Evolutionary conservation across 2,113 vertebrate genomes (phyloP).

Genomic region (Bubo bubo): DNA sequence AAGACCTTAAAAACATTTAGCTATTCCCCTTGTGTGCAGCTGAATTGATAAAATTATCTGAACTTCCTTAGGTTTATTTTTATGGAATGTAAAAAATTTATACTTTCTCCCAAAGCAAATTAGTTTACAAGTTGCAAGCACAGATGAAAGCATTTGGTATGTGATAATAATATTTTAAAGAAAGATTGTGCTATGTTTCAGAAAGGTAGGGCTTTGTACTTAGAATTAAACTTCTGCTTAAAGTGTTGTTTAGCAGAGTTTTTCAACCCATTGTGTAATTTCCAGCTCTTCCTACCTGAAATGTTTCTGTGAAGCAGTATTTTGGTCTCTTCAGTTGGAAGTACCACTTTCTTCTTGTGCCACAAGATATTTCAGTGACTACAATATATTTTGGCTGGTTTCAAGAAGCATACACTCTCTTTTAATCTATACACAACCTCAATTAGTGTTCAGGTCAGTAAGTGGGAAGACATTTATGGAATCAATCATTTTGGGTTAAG

Average conservation of each 20-base stretch:
- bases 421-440: constrained; percentile 75
- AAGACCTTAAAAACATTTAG: neutral
- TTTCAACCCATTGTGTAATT: neutral
- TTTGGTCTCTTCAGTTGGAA: neutral
- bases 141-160: neutral
- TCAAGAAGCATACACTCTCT: constrained; percentile 60
- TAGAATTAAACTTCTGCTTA: neutral
- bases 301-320: neutral
- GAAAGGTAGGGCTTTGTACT: neutral
- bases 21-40: neutral
- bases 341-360: neutral
- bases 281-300: neutral
- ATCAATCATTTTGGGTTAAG: constrained; percentile 82
- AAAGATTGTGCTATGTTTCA: neutral
- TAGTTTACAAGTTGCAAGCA: neutral
- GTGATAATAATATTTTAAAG: constrained; percentile 24
- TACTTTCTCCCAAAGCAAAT: constrained; percentile 18
- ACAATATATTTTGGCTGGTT: constrained; percentile 59
- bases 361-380: constrained; percentile 39
- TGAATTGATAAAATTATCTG: neutral
- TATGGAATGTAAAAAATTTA: neutral
- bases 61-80: constrained; percentile 10
- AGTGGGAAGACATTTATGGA: constrained; percentile 76
- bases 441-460: constrained; percentile 77
- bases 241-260: neutral